Evolutionary conservation across 2,888 invertebrate species (phyloP), one percentile per base, ranked within the genome.

Genomic region (Dryadula phaetusa): DNA sequence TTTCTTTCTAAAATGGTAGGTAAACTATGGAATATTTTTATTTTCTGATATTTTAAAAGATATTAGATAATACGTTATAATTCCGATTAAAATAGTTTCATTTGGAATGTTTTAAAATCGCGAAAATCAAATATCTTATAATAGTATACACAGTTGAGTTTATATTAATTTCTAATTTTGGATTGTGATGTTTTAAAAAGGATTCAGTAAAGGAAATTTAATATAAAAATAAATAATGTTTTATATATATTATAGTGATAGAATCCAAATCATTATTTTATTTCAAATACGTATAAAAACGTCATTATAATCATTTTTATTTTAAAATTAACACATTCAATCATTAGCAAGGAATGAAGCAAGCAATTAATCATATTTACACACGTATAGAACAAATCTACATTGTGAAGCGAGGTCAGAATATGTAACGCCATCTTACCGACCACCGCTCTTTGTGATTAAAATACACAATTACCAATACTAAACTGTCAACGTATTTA

Each of bases 371-470:
- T 65, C 58, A 65, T 65, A 58, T 65, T 65, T 65, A 65, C 64
- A 49, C 49, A 60, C 54, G 34, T 34, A 47, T 12, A 56, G 64
- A 65, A 65, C 64, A 65, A 58, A 65, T 58, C 47, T 67, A 16
- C 40, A 66, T 66, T 70, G 53, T 62, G 25, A 46, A 16, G 40
- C 67, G 69, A 73, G 67, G 66, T 70, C 64, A 54, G 64, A 64
- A 68, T 62, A 40, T 65, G 53, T 70, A 67, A 66, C 68, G 47
- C 61, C 46, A 10, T 54, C 40, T 66, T 49, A 61, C 32, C 22
- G 40, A 40, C 49, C 22, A 20, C 25, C 54, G 40, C 37, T 64
- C 49, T 58, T 64, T 64, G 63, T 64, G 28, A 64, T 18, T 32
- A 58, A 14, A 63, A 63, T 49, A 46, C 47, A 18, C 28, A 44